Evolutionary conservation across 2,888 invertebrate species (phyloP), one percentile per base, ranked within the genome.

Genomic region (Ditylenchus weischeri): DNA sequence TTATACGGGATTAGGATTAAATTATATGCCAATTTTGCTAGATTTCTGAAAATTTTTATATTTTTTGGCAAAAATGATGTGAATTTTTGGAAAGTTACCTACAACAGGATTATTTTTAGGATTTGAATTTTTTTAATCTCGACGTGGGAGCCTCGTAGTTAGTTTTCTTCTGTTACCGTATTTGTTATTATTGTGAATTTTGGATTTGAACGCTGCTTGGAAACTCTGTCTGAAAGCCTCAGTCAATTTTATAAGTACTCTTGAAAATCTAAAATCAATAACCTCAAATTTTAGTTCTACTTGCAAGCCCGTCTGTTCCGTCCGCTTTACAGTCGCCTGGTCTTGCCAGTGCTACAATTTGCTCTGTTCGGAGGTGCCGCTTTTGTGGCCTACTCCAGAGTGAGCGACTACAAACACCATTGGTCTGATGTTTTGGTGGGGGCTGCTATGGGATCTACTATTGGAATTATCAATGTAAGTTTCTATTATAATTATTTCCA

Each of bases 361-460:
- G 75, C 89, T 15, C 65, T 75, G 21, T 75, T 75, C 62, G 66
- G 64, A 19, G 76, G 76, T 13, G 76, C 76, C 48, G 69, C 74
- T 0, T 78, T 69, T 63, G 76, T 76, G 18, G 77, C 76, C 10
- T 76, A 77, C 69, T 69, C 72, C 19, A 70, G 78, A 19, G 68
- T 78, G 36, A 81, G 77, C 47, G 78, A 78, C 71, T 78, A 76
- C 69, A 73, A 73, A 95, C 95, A 96, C 85, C 95, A 96, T 83
- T 94, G 93, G 92, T 93, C 91, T 80, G 96, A 96, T 85, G 95
- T 95, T 2, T 86, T 95, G 43, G 89, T 89, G 63, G 96, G 96
- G 0, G 83, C 84, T 29, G 65, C 86, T 49, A 84, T 87, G 69
- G 87, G 87, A 49, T 74, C 80, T 15, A 49, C 81, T n/a, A 80